Conservation (phyloP, 2,113 vertebrate species). For the Anhinga rufa region DNA sequence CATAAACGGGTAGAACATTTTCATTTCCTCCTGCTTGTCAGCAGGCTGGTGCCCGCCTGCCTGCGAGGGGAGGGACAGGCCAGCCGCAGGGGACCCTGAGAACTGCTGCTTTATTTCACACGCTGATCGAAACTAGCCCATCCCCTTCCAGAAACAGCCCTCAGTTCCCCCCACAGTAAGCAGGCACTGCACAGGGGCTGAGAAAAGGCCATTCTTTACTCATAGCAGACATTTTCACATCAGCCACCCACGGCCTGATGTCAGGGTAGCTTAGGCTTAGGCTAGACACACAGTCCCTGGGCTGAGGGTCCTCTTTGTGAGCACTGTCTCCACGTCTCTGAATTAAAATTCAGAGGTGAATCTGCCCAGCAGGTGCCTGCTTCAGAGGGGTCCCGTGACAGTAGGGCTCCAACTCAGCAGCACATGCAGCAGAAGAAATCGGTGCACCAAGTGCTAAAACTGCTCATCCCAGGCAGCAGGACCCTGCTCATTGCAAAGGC, state of each 20-base stretch:
- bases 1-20: neutral
- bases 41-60: too few species aligned
- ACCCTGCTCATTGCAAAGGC: too few species aligned
- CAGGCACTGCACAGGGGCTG: accelerated
- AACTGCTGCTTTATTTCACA: neutral
- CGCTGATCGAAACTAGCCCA: neutral
- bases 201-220: neutral
- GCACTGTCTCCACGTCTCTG: neutral
- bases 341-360: neutral
- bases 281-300: neutral
- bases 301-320: neutral
- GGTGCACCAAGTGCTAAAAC: neutral
- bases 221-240: neutral
- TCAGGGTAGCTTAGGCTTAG: neutral
- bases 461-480: neutral
- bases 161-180: neutral
- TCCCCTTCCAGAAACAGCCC: neutral
- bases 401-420: neutral
- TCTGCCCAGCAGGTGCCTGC: neutral
- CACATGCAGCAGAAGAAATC: too few species aligned
- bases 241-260: neutral
- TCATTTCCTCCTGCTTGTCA: neutral
- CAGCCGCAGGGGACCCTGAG: neutral
- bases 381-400: neutral
- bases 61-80: neutral